phyloP scores from a whole-genome alignment of 2,888 invertebrate species.

The Meteorus colon region DNA sequence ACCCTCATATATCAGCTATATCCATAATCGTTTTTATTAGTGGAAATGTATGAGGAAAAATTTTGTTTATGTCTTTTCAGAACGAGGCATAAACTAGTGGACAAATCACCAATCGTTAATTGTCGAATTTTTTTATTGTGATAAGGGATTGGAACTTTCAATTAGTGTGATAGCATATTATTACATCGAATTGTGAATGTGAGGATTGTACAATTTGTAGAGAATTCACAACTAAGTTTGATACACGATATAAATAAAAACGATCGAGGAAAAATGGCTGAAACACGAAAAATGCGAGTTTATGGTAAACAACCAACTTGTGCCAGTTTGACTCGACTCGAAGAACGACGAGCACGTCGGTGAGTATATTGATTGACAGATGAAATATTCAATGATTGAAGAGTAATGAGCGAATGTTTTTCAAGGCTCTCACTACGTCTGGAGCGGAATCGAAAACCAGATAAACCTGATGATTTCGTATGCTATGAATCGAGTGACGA shows the following conservation, averaged over 20 bases:
- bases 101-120: background rate
- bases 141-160: background rate
- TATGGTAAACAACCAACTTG: constrained; percentile 87
- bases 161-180: background rate
- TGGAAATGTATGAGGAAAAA: background rate
- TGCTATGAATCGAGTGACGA: constrained; percentile 92
- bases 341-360: constrained; percentile 83
- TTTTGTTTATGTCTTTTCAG: background rate
- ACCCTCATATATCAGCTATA: too few relatives aligned
- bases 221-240: background rate
- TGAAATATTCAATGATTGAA: background rate
- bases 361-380: constrained; percentile 67
- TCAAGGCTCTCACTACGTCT: constrained; percentile 72
- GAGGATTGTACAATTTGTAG: background rate
- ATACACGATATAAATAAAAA: background rate
- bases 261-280: constrained; percentile 78
- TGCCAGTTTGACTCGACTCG: constrained; percentile 81
- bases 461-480: constrained; percentile 92
- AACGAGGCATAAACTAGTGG: background rate
- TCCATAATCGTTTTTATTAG: background rate
- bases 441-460: constrained; percentile 86
- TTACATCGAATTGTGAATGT: background rate
- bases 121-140: background rate
- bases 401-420: constrained; percentile 22
- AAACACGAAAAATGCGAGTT: constrained; percentile 81